Base-by-base conservation (phyloP, 2,888 invertebrate genomes). In the Tiliacea citrago region DNA sequence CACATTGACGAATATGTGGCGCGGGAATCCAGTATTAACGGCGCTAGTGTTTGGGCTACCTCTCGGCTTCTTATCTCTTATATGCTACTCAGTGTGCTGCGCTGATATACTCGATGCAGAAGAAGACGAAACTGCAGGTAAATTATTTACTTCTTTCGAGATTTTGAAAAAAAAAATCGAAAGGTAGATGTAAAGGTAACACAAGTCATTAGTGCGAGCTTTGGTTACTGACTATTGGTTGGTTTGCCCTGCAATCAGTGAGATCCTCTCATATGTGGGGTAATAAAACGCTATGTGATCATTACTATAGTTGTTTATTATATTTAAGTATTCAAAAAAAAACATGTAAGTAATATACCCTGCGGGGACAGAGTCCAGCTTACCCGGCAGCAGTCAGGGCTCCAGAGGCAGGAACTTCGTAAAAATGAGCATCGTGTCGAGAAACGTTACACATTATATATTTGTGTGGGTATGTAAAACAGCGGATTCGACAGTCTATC, bases 1-100 rank as follows among this genome's bases (percentile, higher is more conserved):
- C 42, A 97, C 98, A 0, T 95, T 99, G 45, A 96, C 97, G 24
- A 98, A 98, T 85, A 99, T 99, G 98, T 99, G 99, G 99, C 97
- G 97, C 82, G 99, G 99, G 16, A 99, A 99, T 96, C 99, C 99
- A 0, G 98, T 99, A 80, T 96, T 99, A 79, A 99, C 99, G 8
- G 97, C 99, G 49, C 98, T 99, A 8, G 97, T 99, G 69, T 99
- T 99, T 94, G 99, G 99, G 1, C 97, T 99, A 77, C 99, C 99
- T 0, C 96, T 99, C 61, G 98, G 99, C 53, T 99, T 99, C 92
- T 97, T 99, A 35, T 98, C 98, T 39, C 97, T 99, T 35, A 99
- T 99, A 88, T 98, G 99, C 92, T 99, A 99, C 93, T 99, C 99
- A 2, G 98, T 99, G 81, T 99, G 99, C 95, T 99, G 99, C 92